A percentile compares a stretch with the other conserved stretches of the same genome.
Conservation (phyloP, 2,797 vertebrate genomes). For the Catharus ustulatus region DNA sequence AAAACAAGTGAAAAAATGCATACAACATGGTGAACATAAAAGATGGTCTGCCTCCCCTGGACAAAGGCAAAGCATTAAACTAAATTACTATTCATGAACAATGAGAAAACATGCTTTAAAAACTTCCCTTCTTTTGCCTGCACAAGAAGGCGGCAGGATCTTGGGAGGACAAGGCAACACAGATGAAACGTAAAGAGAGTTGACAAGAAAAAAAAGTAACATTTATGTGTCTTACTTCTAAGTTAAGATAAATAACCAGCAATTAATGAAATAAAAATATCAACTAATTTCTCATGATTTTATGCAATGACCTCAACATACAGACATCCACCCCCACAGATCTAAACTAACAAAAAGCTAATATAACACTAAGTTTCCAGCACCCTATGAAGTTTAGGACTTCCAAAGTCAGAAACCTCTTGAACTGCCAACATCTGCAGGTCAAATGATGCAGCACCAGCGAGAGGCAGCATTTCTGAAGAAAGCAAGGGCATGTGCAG, state of each 20-base stretch:
- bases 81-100: background rate
- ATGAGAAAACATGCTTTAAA: background rate
- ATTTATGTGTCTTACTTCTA: background rate
- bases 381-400: background rate
- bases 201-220: background rate
- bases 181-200: background rate
- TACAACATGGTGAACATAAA: background rate
- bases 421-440: background rate
- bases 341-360: background rate
- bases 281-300: background rate
- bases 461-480: accelerated
- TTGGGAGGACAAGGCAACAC: background rate
- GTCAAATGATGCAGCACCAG: background rate
- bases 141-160: background rate
- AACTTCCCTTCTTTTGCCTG: background rate
- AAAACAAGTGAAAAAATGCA: background rate
- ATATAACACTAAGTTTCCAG: background rate
- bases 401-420: background rate
- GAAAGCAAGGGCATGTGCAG: background rate
- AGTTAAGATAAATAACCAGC: background rate
- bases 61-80: background rate
- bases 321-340: background rate
- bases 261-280: background rate
- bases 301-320: background rate
- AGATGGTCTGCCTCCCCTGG: background rate